These are phyloP conservation scores for Zalophus californianus DNA, from an alignment of 2,797 vertebrate genomes.

Conservation along the genomic window DNA sequence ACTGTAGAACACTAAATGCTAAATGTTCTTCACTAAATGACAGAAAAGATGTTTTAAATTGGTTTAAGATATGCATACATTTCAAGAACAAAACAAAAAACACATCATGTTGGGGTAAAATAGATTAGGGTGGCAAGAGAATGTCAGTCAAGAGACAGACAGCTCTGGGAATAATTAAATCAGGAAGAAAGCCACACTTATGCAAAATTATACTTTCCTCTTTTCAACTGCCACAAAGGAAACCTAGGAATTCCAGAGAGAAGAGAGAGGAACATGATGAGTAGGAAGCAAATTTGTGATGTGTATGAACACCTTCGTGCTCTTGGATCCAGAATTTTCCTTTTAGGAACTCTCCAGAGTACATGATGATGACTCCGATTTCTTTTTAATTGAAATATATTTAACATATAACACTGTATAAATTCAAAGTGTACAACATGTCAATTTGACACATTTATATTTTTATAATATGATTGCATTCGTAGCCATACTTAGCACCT, in stretches of 20 bases:
- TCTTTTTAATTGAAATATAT: not conserved
- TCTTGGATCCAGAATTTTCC: not conserved
- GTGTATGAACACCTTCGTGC: not conserved
- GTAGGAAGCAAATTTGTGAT: not conserved
- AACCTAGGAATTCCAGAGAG: not conserved
- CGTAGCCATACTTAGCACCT: not conserved
- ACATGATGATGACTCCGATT: not conserved
- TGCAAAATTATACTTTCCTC: not conserved
- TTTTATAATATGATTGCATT: not conserved
- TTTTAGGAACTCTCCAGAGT: not conserved
- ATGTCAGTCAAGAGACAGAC: not conserved
- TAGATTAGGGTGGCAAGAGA: not conserved
- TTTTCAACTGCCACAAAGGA: not conserved
- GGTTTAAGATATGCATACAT: not conserved
- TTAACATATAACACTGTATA: not conserved
- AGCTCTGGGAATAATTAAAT: not conserved
- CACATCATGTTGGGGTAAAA: not conserved
- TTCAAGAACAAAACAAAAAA: not conserved
- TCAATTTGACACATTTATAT: not conserved
- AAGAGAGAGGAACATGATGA: not conserved
- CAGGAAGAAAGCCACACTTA: not conserved
- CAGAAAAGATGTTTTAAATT: not conserved
- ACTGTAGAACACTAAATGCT: not conserved
- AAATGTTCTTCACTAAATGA: not conserved
- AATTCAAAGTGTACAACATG: not conserved